Base-by-base conservation (phyloP, 2,797 vertebrate species). In the Perodicticus potto region DNA sequence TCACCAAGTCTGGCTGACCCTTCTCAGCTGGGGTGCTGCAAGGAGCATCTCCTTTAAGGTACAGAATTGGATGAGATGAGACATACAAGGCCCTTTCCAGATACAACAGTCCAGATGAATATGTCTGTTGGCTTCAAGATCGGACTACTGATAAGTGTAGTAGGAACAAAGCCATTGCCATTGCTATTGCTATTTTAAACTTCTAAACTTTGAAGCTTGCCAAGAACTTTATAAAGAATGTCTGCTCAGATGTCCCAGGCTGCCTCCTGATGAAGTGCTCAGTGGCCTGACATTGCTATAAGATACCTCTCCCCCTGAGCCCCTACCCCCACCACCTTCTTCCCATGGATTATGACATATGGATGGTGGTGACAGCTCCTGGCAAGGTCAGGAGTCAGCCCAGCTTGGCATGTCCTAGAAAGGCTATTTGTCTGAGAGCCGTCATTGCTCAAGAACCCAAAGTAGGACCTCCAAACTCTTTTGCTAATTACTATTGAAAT, bases 71-170 rank as follows among this genome's bases (percentile, higher is more conserved):
- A 74, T 0, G 1, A 43, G 59, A 63, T 65, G 57, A 74, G 85
- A 40, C 27, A 34, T 4, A 2, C 7, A n/a, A 27, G 25, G n/a
- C 9, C 55, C 23, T 49, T 76, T 72, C 59, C 25, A 45, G 78
- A 57, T 49, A 53, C 57, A 67, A 70, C 2, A 32, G 22, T 63
- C 34, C 92, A 16, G 81, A 65, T 53, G 77, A 13, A 34, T 45
- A 32, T 87, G 88, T 88, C 93, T 43, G 2, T 70, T 96, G 90
- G 61, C 43, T 81, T 95, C 76, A 88, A 94, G 89, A 95, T 90
- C 40, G 7, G 25, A 70, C 45, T 81, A 59, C 34, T 82, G 92
- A 85, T 93, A 89, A 92, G 29, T 72, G 22, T 57, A 69, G 69
- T 43, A 19, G 84, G 70, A 91, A 90, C 49, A 72, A 83, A 88